phyloP scores from a whole-genome alignment of 2,888 invertebrate genomes.

The Epistrophella euchroma region DNA sequence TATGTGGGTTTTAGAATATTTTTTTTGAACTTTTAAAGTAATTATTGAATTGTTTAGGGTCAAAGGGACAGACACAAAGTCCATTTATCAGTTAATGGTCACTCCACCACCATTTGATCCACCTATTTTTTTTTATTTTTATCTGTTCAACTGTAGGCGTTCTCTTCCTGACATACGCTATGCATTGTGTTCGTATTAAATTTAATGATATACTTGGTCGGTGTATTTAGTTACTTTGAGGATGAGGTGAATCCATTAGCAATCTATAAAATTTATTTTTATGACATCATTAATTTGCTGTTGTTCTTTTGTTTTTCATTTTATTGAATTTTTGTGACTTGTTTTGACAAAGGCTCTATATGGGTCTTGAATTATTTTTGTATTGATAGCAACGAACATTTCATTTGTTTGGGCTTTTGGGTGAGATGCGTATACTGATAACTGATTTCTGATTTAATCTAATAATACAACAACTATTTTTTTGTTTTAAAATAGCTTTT shows the following conservation, averaged over 20 bases:
- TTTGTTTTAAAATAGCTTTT: too few species aligned
- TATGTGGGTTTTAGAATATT: not conserved
- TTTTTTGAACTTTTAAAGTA: constrained; percentile 27
- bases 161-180: constrained; percentile 26
- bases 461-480: too few species aligned
- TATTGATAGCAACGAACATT: not conserved
- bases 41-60: constrained; percentile 63
- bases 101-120: constrained; percentile 37
- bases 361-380: not conserved
- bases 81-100: constrained; percentile 32
- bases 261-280: constrained; percentile 72
- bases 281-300: constrained; percentile 69
- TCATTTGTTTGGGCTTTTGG: not conserved
- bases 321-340: constrained; percentile 41
- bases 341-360: not conserved
- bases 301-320: constrained; percentile 20
- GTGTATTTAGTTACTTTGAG: constrained; percentile 61
- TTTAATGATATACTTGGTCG: constrained; percentile 54
- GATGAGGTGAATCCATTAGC: constrained; percentile 69
- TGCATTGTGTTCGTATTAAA: constrained; percentile 51
- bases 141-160: constrained; percentile 68
- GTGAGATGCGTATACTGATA: not conserved
- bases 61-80: constrained; percentile 28
- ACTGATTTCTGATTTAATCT: too few species aligned
- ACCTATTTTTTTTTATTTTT: constrained; percentile 28